A percentile compares a stretch with the other conserved stretches of the same genome.
phyloP scores from a whole-genome alignment of 2,888 invertebrate genomes.

The Caenorhabditis angaria region DNA sequence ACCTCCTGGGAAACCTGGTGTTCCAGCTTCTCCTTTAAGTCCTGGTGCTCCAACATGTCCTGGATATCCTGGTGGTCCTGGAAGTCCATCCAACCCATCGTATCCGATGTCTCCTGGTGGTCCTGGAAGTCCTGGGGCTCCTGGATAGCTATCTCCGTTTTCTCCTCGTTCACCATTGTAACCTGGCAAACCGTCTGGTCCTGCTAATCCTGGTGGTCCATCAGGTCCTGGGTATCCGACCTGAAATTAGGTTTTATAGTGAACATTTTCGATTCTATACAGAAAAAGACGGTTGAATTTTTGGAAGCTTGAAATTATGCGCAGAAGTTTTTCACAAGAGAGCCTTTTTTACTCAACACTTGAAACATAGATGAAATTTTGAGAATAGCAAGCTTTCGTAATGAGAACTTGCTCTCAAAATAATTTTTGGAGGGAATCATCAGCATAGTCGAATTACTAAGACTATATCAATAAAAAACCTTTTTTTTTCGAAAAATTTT shows the following conservation, averaged over 20 bases:
- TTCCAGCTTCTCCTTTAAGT: slow-evolving; percentile 59
- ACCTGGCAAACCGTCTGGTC: slow-evolving; percentile 61
- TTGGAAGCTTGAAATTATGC: no score
- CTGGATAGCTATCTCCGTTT: slow-evolving; percentile 55
- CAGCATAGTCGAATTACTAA: neutral
- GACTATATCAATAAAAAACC: neutral
- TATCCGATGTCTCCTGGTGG: slow-evolving; percentile 59
- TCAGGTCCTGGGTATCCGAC: slow-evolving; percentile 61
- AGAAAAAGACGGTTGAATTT: no score
- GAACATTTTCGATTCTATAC: no score
- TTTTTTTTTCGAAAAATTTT: no score
- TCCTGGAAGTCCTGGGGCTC: slow-evolving; percentile 58
- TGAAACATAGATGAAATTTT: no score
- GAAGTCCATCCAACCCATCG: slow-evolving; percentile 61
- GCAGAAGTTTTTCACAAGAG: no score
- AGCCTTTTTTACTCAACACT: no score
- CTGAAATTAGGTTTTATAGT: slow-evolving; percentile 16
- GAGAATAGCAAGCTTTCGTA: no score
- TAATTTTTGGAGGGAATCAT: no score
- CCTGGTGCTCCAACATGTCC: slow-evolving; percentile 61
- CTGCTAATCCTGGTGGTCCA: slow-evolving; percentile 73
- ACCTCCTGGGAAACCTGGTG: slow-evolving; percentile 50
- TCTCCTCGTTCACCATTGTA: slow-evolving; percentile 73
- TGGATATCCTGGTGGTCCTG: slow-evolving; percentile 62
- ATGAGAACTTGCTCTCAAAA: no score